Conservation (phyloP, 2,888 invertebrate genomes). For the Eupithecia dodoneata region DNA sequence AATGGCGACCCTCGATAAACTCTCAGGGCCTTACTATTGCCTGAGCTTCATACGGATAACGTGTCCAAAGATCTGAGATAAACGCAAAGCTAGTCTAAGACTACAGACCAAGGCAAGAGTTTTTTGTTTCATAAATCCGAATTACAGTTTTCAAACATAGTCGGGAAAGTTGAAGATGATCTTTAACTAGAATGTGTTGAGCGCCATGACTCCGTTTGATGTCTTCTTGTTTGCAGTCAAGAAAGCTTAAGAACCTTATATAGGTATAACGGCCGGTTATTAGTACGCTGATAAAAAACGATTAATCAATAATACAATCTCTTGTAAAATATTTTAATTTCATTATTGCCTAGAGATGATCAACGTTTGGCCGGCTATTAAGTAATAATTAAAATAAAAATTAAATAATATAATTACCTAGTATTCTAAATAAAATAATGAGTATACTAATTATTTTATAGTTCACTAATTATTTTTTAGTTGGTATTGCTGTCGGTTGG, state of each 20-base stretch:
- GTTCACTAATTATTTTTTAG: too few relatives aligned
- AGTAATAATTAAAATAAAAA: too few relatives aligned
- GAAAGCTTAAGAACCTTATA: background rate
- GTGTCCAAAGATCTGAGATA: slow-evolving; percentile 14
- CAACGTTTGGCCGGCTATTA: too few relatives aligned
- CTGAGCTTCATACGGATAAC: slow-evolving; percentile 47
- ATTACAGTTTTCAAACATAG: background rate
- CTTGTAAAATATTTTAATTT: too few relatives aligned
- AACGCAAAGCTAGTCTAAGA: background rate
- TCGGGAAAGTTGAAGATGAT: background rate
- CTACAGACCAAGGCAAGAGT: background rate
- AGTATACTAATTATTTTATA: too few relatives aligned
- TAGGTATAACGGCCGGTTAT: too few relatives aligned
- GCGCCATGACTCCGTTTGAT: background rate
- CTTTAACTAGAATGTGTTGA: background rate
- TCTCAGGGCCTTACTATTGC: slow-evolving; percentile 55
- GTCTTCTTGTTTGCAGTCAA: background rate
- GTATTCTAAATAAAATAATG: too few relatives aligned
- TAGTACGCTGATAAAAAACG: too few relatives aligned
- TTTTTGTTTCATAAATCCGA: background rate
- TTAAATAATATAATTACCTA: too few relatives aligned
- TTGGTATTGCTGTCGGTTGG: too few relatives aligned
- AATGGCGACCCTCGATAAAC: slow-evolving; percentile 66
- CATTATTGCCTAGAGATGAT: too few relatives aligned
- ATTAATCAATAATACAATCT: too few relatives aligned